A percentile compares a stretch with the other conserved stretches of the same genome.
Conservation (phyloP, 2,797 vertebrate genomes). For the Buceros bicornis region DNA sequence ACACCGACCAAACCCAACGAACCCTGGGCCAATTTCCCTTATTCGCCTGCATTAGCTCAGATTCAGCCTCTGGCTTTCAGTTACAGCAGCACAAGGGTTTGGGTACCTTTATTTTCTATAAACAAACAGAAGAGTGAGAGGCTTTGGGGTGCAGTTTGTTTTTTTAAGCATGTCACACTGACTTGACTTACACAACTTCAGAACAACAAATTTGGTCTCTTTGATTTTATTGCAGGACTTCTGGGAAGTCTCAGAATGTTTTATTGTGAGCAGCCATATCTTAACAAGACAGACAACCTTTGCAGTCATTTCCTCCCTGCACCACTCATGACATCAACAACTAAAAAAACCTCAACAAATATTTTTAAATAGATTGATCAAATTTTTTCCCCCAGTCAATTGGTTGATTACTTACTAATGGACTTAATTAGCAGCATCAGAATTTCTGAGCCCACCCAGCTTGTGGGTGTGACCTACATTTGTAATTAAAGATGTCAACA, state of each 20-base stretch:
- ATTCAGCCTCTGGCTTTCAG: not conserved
- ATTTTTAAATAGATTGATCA: not conserved
- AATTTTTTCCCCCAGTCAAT: not conserved
- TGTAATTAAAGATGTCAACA: not conserved
- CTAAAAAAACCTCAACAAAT: fast-evolving
- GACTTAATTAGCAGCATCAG: not conserved
- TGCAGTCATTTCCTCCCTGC: not conserved
- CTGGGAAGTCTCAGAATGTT: not conserved
- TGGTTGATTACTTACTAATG: not conserved
- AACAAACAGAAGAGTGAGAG: not conserved
- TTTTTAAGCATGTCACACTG: not conserved
- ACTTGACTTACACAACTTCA: not conserved
- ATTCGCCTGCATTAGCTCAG: not conserved
- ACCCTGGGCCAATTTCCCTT: not conserved
- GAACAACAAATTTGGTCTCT: not conserved
- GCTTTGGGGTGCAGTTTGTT: not conserved
- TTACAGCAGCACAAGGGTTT: not conserved
- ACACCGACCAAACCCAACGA: fast-evolving
- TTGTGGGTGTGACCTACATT: not conserved
- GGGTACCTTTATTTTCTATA: not conserved
- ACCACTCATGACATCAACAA: not conserved
- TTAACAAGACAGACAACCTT: not conserved
- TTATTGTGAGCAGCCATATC: not conserved
- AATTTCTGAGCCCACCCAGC: not conserved
- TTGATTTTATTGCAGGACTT: not conserved